A percentile compares a stretch with the other conserved stretches of the same genome.
phyloP scores from a whole-genome alignment of 2,888 invertebrate species.

The Sminthurides aquaticus region DNA sequence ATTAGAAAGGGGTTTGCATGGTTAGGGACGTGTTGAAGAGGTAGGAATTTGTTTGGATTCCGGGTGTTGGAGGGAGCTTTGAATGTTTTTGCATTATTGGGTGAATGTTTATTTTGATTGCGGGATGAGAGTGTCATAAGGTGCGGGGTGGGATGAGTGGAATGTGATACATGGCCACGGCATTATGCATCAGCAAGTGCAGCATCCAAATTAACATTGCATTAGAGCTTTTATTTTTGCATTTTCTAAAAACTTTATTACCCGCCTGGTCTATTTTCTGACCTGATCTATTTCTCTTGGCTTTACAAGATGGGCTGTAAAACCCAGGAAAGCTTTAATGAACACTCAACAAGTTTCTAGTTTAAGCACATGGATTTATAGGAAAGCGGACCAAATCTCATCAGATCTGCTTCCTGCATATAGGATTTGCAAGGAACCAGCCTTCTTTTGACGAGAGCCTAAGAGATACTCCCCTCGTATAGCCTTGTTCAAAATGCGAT shows the following conservation, averaged over 20 bases:
- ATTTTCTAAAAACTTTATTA: background rate
- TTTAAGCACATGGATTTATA: no score
- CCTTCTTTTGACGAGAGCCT: no score
- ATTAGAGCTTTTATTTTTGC: background rate
- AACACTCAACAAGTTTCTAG: no score
- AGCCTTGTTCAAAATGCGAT: no score
- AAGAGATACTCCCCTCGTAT: no score
- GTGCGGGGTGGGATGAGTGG: no score
- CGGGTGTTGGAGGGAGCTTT: background rate
- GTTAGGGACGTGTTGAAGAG: background rate
- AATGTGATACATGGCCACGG: background rate
- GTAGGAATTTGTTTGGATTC: background rate
- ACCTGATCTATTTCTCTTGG: background rate
- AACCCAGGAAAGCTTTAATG: no score
- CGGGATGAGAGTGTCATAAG: background rate
- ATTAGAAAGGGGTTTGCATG: no score
- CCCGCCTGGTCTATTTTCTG: background rate
- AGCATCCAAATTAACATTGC: background rate
- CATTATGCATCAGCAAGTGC: background rate
- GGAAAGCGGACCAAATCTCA: no score
- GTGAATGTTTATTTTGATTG: background rate
- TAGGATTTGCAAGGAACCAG: no score
- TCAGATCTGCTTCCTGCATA: no score
- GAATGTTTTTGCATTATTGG: background rate
- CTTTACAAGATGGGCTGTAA: background rate